Percentiles rank a stretch among this genome's conserved stretches.
Conservation (phyloP, 2,797 vertebrate species). For the Echiichthys vipera region DNA sequence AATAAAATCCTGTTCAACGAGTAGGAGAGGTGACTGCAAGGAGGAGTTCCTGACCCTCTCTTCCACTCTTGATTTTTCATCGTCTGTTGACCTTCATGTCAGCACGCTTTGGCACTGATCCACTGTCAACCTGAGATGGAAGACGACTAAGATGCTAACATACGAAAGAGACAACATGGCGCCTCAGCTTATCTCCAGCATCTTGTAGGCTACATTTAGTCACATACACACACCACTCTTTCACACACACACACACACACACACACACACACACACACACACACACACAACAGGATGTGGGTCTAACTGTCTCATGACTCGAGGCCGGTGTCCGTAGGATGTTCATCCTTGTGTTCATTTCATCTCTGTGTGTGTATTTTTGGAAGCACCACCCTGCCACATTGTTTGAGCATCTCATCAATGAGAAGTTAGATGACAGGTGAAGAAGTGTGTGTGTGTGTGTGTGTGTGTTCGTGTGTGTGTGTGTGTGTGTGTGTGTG, state of each 20-base stretch:
- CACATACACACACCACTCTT: constrained; percentile 13
- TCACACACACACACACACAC: constrained; percentile 15
- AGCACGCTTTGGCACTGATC: neutral
- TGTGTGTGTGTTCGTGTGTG: constrained; percentile 6
- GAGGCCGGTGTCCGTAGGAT: constrained; percentile 78
- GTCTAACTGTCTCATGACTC: constrained; percentile 73
- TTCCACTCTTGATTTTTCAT: neutral
- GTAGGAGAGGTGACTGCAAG: constrained; percentile 60
- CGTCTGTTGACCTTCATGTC: constrained; percentile 6
- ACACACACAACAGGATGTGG: constrained; percentile 79
- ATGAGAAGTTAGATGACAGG: constrained; percentile 38
- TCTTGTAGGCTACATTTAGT: constrained; percentile 20
- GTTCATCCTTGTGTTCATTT: constrained; percentile 81
- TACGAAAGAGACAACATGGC: constrained; percentile 27
- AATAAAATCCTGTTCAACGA: constrained; percentile 84
- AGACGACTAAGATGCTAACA: neutral
- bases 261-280: constrained; percentile 11
- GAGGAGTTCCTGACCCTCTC: constrained; percentile 28
- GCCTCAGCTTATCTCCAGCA: neutral
- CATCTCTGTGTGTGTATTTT: constrained; percentile 52
- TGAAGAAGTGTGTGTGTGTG: constrained; percentile 21
- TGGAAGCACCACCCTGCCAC: constrained; percentile 33
- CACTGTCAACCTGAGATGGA: constrained; percentile 15
- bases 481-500: constrained; percentile 23
- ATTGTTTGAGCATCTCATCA: constrained; percentile 62